These are phyloP conservation scores for Bubalus kerabau DNA, from an alignment of 2,113 vertebrate genomes.

Conservation along the genomic window DNA sequence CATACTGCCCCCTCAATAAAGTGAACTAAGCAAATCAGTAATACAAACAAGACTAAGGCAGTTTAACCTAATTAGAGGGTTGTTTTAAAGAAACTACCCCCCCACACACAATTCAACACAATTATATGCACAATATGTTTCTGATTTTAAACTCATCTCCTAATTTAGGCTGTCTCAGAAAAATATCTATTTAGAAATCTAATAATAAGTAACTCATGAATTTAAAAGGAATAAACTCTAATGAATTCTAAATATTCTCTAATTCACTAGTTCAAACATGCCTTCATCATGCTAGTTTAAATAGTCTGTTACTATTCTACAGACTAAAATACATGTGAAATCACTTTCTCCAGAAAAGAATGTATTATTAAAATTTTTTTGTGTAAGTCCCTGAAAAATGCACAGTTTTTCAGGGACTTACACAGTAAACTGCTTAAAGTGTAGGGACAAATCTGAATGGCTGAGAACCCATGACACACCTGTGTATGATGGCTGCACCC, in stretches of 20 bases:
- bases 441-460: fast-evolving
- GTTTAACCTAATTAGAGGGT: not conserved
- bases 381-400: not conserved
- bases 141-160: not conserved
- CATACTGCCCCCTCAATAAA: not conserved
- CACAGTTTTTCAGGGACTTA: not conserved
- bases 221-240: not conserved
- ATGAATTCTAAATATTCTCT: not conserved
- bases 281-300: not conserved
- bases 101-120: not conserved
- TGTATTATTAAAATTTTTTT: not conserved
- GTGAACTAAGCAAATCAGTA: not conserved
- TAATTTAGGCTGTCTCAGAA: not conserved
- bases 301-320: not conserved
- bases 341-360: not conserved
- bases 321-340: not conserved
- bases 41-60: not conserved
- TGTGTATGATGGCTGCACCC: not conserved
- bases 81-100: not conserved
- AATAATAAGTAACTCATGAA: not conserved
- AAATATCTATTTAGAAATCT: not conserved
- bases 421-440: not conserved
- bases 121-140: not conserved
- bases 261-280: not conserved
- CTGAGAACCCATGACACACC: not conserved